A percentile compares a stretch with the other conserved stretches of the same genome.
phyloP scores from a whole-genome alignment of 2,113 vertebrate species.

The Cepphus grylle region DNA sequence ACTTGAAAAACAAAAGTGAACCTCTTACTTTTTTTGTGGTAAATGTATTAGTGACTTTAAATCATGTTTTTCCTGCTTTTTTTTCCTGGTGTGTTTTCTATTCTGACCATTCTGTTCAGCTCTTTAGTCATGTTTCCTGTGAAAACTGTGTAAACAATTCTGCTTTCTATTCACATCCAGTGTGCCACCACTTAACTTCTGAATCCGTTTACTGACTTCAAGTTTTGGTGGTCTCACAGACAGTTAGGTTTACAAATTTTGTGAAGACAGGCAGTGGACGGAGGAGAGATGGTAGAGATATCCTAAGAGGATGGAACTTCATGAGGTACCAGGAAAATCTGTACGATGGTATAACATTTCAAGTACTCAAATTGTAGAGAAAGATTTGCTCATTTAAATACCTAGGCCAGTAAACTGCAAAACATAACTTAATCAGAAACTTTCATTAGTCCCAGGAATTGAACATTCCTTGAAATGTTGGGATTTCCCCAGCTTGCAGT shows the following conservation, averaged over 20 bases:
- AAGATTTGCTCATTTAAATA: background rate
- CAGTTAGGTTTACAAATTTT: background rate
- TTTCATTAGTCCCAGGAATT: background rate
- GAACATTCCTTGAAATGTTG: background rate
- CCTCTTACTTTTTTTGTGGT: background rate
- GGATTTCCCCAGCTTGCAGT: background rate
- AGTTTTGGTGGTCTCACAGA: background rate
- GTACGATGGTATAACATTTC: background rate
- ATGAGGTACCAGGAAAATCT: background rate
- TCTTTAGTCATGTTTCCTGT: background rate
- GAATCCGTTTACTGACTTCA: background rate
- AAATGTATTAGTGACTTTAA: background rate
- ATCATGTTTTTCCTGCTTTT: background rate
- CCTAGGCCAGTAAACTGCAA: background rate
- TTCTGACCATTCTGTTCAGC: background rate
- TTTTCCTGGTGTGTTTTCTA: background rate
- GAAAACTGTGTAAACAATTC: background rate
- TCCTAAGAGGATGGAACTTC: background rate
- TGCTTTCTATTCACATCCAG: background rate
- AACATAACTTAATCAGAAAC: background rate
- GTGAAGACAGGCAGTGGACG: background rate
- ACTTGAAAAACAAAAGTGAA: background rate
- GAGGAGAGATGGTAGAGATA: background rate
- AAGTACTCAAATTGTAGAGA: background rate
- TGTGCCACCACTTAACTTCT: background rate